Conservation (phyloP, 2,113 vertebrate species). For the Esox niger region DNA sequence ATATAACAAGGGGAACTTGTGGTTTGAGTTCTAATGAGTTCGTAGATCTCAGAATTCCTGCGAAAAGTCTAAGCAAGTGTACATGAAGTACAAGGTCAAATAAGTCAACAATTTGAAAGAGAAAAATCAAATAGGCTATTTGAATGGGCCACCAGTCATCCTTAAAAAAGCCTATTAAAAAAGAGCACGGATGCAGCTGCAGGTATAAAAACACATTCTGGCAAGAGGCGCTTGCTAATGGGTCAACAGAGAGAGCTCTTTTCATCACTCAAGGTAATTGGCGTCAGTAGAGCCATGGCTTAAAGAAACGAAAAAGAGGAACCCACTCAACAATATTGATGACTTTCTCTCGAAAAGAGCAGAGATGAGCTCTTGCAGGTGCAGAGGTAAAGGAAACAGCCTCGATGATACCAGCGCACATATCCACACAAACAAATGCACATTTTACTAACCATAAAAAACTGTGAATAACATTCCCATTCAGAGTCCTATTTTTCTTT, state of each 20-base stretch:
- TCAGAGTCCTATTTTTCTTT: no score
- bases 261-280: slow-evolving; percentile 71
- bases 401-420: neutral
- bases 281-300: slow-evolving; percentile 55
- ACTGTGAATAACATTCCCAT: neutral
- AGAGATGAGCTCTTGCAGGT: slow-evolving; percentile 22
- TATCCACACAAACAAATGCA: no score
- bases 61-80: no score
- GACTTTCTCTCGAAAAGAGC: slow-evolving; percentile 11
- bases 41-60: no score
- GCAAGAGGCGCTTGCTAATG: slow-evolving; percentile 54
- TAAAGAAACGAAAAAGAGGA: slow-evolving; percentile 52
- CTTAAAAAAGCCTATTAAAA: slow-evolving; percentile 58
- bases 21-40: no score
- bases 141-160: slow-evolving; percentile 48
- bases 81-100: slow-evolving; percentile 30
- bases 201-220: slow-evolving; percentile 52
- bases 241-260: slow-evolving; percentile 58
- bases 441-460: no score
- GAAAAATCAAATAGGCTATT: slow-evolving; percentile 54
- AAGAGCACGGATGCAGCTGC: slow-evolving; percentile 58
- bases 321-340: slow-evolving; percentile 56
- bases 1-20: no score
- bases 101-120: slow-evolving; percentile 36
- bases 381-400: slow-evolving; percentile 20